These are phyloP conservation scores for Ganaspis brasiliensis DNA, from an alignment of 2,888 invertebrate species.

Conservation along the genomic window DNA sequence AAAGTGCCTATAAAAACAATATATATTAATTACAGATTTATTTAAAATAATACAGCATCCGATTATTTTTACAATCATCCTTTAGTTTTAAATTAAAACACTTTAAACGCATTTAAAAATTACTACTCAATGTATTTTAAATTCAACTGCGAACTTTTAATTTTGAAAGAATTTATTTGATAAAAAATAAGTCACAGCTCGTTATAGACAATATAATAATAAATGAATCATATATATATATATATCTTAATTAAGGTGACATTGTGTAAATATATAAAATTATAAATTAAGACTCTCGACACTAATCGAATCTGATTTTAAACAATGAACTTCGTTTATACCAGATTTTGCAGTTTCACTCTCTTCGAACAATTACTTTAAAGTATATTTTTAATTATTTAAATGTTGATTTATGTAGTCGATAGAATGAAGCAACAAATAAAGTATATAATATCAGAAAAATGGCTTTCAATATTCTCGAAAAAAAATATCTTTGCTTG, in stretches of 20 bases:
- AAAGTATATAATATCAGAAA: constrained; percentile 37
- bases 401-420: constrained; percentile 29
- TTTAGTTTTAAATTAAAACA: too few relatives aligned
- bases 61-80: too few relatives aligned
- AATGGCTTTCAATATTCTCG: constrained; percentile 37
- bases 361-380: constrained; percentile 21
- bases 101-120: too few relatives aligned
- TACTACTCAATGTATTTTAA: too few relatives aligned
- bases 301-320: constrained; percentile 3
- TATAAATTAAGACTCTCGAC: background rate
- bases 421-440: constrained; percentile 18
- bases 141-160: too few relatives aligned
- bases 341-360: constrained; percentile 11
- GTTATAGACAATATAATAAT: background rate
- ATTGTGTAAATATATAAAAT: constrained; percentile 16
- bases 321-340: constrained; percentile 19
- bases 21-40: too few relatives aligned
- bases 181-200: too few relatives aligned
- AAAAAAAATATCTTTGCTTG: constrained; percentile 41
- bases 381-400: constrained; percentile 24
- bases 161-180: too few relatives aligned
- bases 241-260: background rate
- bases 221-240: too few relatives aligned
- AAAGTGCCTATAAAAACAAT: too few relatives aligned
- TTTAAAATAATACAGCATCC: too few relatives aligned